Evolutionary conservation across 2,113 vertebrate species (phyloP), one percentile per base, ranked within the genome.

Genomic region (Hucho hucho): DNA sequence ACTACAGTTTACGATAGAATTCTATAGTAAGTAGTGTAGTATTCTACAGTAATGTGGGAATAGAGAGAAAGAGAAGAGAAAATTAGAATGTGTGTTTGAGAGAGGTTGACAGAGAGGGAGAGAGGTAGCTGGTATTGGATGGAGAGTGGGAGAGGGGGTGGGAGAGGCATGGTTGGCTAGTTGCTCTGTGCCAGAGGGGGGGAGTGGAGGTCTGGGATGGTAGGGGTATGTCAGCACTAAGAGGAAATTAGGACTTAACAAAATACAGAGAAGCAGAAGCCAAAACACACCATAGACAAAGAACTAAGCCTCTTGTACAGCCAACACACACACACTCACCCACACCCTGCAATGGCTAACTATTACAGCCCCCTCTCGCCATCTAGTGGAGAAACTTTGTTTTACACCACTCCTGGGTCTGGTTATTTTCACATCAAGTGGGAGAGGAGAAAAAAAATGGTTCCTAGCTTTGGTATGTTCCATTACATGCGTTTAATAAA

Each of bases 311-410:
- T 12, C 37, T 43, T 43, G 7, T 11, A 43, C 37, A 43, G 37
- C 37, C 37, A 11, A 18, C 28, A 28, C 11, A 29, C 64, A 66
- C 26, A 59, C 16, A 37, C 65, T 29, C 28, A 28, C 37, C 11
- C 3, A 6, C 64, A 29, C 13, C 1, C 3, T 32, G 29, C 18
- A 26, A 26, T 32, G 6, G 7, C 18, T 29, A 3, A 67, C 13
- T 29, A 18, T 53, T 53, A 63, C 49, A 72, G 76, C 56, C 47
- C 59, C 12, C 70, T 75, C 6, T 70, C 72, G 59, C 83, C 83
- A 75, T 74, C 83, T 71, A 74, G 85, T 84, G 85, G 72, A 6
- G 24, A 6, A n/a, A 75, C 64, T 13, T 43, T 43, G 53, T 47
- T 12, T 25, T 65, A 7, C 18, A 11, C 49, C 11, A 6, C 49